These are phyloP conservation scores for Strix uralensis DNA, from an alignment of 2,113 vertebrate genomes.

Conservation along the genomic window DNA sequence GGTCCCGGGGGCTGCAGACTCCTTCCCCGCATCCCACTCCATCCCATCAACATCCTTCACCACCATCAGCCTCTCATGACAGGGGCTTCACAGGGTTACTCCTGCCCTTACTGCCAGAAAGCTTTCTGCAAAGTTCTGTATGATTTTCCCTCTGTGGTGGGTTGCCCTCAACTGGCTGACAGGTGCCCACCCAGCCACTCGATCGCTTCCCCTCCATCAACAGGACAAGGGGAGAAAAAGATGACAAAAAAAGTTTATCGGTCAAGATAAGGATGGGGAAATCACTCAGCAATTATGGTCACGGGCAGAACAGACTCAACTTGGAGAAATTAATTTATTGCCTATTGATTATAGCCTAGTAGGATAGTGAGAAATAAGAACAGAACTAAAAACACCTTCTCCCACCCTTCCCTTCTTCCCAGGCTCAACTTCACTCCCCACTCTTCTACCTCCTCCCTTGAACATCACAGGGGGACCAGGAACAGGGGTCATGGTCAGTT, in stretches of 20 bases:
- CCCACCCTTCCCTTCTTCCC: neutral
- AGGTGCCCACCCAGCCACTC: neutral
- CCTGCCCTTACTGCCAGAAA: neutral
- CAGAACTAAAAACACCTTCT: neutral
- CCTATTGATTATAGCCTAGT: too few species aligned
- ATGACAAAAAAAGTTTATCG: neutral
- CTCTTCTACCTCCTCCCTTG: neutral
- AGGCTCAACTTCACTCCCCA: neutral
- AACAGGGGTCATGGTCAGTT: too few species aligned
- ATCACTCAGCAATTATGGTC: too few species aligned
- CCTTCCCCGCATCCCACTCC: too few species aligned
- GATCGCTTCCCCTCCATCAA: too few species aligned
- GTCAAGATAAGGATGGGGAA: neutral
- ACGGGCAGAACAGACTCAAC: neutral
- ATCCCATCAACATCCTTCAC: neutral
- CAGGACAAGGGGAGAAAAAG: neutral
- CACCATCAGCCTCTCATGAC: accelerated
- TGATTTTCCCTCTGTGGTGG: neutral
- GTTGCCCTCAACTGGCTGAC: neutral
- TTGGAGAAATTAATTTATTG: neutral
- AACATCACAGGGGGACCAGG: neutral
- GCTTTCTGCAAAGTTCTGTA: neutral
- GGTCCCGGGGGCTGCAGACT: accelerated
- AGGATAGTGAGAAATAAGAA: neutral
- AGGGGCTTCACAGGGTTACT: too few species aligned